A percentile compares a stretch with the other conserved stretches of the same genome.
These are phyloP conservation scores for Hypotaenidia philippensis DNA, from an alignment of 2,797 vertebrate genomes.

Conservation along the genomic window DNA sequence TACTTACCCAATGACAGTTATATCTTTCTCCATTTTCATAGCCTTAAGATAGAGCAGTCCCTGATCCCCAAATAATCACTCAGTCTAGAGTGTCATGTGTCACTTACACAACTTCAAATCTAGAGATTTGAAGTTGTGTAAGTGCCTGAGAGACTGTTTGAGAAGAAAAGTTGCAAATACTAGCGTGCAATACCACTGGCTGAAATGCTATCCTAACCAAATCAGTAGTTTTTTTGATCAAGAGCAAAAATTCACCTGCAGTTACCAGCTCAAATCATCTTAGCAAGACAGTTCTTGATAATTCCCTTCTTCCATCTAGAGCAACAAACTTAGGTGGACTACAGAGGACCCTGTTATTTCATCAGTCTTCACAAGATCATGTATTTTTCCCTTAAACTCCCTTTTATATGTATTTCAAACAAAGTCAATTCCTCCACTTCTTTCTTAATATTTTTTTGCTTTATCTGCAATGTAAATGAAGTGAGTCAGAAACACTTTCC, in stretches of 20 bases:
- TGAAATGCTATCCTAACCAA: neutral
- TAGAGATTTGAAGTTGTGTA: neutral
- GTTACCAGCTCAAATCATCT: neutral
- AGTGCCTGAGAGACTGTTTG: neutral
- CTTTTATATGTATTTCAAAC: neutral
- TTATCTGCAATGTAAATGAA: neutral
- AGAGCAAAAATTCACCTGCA: neutral
- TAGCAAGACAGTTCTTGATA: neutral
- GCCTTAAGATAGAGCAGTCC: neutral
- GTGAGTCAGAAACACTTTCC: neutral
- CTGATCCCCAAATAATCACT: neutral
- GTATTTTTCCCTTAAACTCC: neutral
- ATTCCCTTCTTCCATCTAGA: neutral
- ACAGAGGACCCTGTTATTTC: neutral
- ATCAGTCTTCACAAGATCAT: neutral
- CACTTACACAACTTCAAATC: too few species aligned
- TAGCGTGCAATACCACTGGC: neutral
- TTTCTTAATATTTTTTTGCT: neutral
- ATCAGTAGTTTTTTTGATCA: neutral
- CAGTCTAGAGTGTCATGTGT: neutral
- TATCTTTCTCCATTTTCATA: neutral
- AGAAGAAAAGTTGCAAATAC: neutral
- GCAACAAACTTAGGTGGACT: neutral
- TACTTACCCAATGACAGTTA: neutral
- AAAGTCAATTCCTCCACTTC: neutral